A percentile compares a stretch with the other conserved stretches of the same genome.
Evolutionary conservation across 2,113 vertebrate species (phyloP).

Genomic region (Spea bombifrons): DNA sequence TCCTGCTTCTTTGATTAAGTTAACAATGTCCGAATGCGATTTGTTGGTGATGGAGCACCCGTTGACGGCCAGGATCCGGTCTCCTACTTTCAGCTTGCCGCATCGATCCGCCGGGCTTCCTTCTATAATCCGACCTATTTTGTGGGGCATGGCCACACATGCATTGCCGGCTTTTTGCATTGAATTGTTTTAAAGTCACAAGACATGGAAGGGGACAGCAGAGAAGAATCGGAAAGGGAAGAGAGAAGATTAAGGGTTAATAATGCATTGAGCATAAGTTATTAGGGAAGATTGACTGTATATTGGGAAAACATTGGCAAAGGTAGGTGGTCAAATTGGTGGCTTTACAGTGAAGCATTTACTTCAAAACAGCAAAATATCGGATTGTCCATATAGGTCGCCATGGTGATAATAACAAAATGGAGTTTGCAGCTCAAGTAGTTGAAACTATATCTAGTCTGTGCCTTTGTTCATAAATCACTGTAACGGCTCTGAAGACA

Average conservation of each 20-base stretch:
- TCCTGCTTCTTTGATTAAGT: conserved; percentile 98
- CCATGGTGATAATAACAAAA: too few species aligned
- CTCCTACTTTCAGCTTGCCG: conserved; percentile 97
- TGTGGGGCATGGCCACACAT: conserved; percentile 99
- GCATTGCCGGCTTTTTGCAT: conserved; percentile 95
- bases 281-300: conserved; percentile 70
- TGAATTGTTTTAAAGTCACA: conserved; percentile 63
- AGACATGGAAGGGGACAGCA: conserved; percentile 68
- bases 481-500: too few species aligned
- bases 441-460: too few species aligned
- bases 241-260: conserved; percentile 84
- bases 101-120: conserved; percentile 98
- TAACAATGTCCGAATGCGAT: conserved; percentile 98
- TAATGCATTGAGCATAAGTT: conserved; percentile 80
- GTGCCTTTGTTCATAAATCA: too few species aligned
- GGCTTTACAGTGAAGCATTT: background rate
- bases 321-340: background rate
- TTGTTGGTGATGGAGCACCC: conserved; percentile 98
- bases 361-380: too few species aligned
- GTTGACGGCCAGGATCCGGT: conserved; percentile 97
- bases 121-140: conserved; percentile 99
- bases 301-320: conserved; percentile 73
- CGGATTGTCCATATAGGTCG: too few species aligned
- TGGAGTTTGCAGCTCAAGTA: too few species aligned
- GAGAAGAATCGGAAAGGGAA: conserved; percentile 81